A percentile compares a stretch with the other conserved stretches of the same genome.
These are phyloP conservation scores for Myiotriccus ornatus DNA, from an alignment of 2,797 vertebrate genomes.

Conservation along the genomic window DNA sequence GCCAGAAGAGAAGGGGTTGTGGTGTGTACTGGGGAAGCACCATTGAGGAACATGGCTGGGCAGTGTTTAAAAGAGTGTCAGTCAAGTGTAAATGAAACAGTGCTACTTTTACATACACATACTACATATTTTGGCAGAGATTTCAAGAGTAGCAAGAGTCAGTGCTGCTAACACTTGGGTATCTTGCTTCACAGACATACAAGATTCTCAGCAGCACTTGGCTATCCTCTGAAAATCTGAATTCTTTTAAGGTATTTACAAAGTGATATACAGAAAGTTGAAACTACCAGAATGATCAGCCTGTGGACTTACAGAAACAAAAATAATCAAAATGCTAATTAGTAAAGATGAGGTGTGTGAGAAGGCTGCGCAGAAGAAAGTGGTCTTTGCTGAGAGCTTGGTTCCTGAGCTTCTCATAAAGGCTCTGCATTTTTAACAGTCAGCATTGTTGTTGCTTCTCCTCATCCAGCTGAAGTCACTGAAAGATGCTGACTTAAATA, in stretches of 20 bases:
- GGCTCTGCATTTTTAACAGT: not conserved
- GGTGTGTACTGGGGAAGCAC: not conserved
- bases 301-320: not conserved
- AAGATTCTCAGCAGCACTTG: not conserved
- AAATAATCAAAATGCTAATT: not conserved
- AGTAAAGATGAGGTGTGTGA: not conserved
- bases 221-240: not conserved
- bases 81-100: not conserved
- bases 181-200: not conserved
- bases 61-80: not conserved
- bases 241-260: not conserved
- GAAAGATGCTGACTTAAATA: not conserved
- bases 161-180: not conserved
- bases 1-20: not conserved
- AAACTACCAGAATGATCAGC: not conserved
- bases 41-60: not conserved
- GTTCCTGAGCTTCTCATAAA: not conserved
- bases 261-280: not conserved
- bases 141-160: not conserved
- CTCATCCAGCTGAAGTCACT: not conserved
- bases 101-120: not conserved
- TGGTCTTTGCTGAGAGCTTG: not conserved
- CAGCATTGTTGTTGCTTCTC: not conserved
- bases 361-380: not conserved
- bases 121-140: not conserved